Evolutionary conservation across 1,140 invertebrate species (phyloP).

Genomic region (Arctopsyche grandis): DNA sequence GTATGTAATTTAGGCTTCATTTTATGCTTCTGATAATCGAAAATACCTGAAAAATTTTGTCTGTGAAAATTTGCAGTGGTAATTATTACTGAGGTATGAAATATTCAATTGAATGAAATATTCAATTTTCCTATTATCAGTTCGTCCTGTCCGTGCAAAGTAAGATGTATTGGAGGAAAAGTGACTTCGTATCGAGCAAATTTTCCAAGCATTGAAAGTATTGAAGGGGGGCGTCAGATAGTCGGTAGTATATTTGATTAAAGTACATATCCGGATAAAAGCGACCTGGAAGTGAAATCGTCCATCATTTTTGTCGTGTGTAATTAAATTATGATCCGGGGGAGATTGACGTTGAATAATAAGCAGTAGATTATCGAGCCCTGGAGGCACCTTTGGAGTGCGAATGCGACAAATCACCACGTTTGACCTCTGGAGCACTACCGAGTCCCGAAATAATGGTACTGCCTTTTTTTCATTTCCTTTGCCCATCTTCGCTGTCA

Average conservation of each 20-base stretch:
- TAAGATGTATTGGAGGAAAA: too few relatives aligned
- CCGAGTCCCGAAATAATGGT: background rate
- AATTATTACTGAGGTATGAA: too few relatives aligned
- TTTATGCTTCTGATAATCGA: too few relatives aligned
- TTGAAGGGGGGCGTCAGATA: background rate
- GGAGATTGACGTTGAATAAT: background rate
- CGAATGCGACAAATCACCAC: background rate
- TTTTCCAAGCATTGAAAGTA: too few relatives aligned
- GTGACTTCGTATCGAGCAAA: too few relatives aligned
- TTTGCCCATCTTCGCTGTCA: background rate
- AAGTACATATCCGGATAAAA: background rate
- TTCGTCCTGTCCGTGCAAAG: too few relatives aligned
- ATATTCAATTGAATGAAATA: too few relatives aligned
- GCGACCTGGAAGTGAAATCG: background rate
- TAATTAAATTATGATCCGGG: background rate
- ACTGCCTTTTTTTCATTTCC: background rate
- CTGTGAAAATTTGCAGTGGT: too few relatives aligned
- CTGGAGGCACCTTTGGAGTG: background rate
- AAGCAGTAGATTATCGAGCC: background rate
- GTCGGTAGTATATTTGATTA: background rate
- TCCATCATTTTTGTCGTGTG: background rate
- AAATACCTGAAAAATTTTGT: too few relatives aligned
- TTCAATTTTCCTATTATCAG: too few relatives aligned
- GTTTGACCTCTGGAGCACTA: background rate
- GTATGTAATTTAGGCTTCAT: too few relatives aligned